Evolutionary conservation across 1,140 invertebrate species (phyloP).

Genomic region (Meloidogyne chitwoodi): DNA sequence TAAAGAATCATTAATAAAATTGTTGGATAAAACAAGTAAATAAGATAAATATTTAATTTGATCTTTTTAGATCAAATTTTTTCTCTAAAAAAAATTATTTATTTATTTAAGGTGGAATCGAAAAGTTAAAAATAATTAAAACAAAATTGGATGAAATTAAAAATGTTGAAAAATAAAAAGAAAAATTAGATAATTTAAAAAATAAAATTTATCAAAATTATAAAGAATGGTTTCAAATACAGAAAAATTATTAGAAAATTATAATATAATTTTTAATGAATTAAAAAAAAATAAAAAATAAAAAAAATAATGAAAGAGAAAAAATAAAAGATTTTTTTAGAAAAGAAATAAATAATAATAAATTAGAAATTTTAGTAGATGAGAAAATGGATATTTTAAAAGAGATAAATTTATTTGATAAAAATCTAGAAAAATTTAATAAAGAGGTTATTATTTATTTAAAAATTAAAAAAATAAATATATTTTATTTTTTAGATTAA

Average conservation of each 20-base stretch:
- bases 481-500: not conserved
- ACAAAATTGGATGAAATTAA: too few relatives aligned
- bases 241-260: not conserved
- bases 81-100: too few relatives aligned
- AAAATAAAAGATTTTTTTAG: not conserved
- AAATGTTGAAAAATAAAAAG: too few relatives aligned
- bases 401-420: not conserved
- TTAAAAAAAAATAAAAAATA: not conserved
- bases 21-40: too few relatives aligned
- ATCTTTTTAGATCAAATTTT: too few relatives aligned
- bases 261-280: not conserved
- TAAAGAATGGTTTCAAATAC: not conserved
- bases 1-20: too few relatives aligned
- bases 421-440: not conserved
- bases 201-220: not conserved
- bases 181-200: not conserved
- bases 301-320: not conserved
- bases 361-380: not conserved
- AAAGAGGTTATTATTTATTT: not conserved
- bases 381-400: not conserved
- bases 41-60: too few relatives aligned
- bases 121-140: too few relatives aligned
- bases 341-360: not conserved
- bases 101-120: too few relatives aligned
- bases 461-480: not conserved